phyloP scores from a whole-genome alignment of 2,888 invertebrate species.

The Melipona bicolor region DNA sequence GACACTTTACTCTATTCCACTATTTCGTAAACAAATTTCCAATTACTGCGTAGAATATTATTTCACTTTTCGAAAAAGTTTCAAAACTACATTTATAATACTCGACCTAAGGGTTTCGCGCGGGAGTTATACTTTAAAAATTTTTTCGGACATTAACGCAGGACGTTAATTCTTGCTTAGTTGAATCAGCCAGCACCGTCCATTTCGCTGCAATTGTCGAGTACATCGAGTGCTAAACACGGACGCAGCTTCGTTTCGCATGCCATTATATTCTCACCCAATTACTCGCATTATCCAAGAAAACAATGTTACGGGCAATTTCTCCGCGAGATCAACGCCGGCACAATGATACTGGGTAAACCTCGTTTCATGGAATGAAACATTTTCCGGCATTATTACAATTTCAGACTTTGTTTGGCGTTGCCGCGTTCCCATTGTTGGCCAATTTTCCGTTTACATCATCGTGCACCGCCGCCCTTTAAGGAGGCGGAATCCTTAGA shows the following conservation, averaged over 20 bases:
- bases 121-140: neutral
- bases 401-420: conserved; percentile 31
- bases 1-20: no score
- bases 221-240: neutral
- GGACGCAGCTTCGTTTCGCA: neutral
- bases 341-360: conserved; percentile 41
- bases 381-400: conserved; percentile 31
- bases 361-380: conserved; percentile 19
- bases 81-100: no score
- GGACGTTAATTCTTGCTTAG: neutral
- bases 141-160: neutral
- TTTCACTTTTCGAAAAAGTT: no score
- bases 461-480: neutral
- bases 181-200: neutral
- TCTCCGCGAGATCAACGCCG: conserved; percentile 36
- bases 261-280: conserved; percentile 29
- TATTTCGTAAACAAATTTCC: no score
- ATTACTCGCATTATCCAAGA: conserved; percentile 36
- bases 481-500: neutral
- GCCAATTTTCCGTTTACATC: conserved; percentile 36
- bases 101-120: no score
- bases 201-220: neutral
- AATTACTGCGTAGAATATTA: no score
- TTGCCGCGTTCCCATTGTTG: conserved; percentile 30
- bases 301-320: conserved; percentile 50